These are phyloP conservation scores for Norana najaformis DNA, from an alignment of 2,888 invertebrate genomes.

Conservation along the genomic window DNA sequence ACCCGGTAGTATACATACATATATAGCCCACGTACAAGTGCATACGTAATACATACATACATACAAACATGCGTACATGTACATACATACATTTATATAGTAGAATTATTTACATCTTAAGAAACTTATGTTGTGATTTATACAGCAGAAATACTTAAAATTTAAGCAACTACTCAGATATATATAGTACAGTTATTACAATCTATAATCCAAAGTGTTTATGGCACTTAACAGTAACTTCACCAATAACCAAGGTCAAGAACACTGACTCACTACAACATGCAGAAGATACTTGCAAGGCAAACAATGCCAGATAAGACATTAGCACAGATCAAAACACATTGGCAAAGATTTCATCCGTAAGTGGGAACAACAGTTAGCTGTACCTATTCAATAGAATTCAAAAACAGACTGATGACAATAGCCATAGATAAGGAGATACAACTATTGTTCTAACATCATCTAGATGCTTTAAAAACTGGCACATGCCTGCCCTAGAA, in stretches of 20 bases:
- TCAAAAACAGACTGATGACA: too few relatives aligned
- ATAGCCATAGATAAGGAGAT: too few relatives aligned
- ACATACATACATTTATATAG: conserved; percentile 7
- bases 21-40: neutral
- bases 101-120: neutral
- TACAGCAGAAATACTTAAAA: neutral
- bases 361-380: too few relatives aligned
- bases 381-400: too few relatives aligned
- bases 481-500: too few relatives aligned
- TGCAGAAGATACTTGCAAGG: neutral
- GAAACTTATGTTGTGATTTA: neutral
- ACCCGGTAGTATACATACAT: conserved; percentile 9
- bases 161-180: neutral
- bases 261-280: neutral
- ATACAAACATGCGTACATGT: conserved; percentile 19
- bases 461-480: too few relatives aligned
- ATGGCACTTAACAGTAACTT: neutral
- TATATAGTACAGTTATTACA: neutral
- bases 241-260: neutral
- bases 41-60: conserved; percentile 26
- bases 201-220: neutral
- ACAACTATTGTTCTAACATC: too few relatives aligned
- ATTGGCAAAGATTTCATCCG: too few relatives aligned
- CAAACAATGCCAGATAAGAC: too few relatives aligned
- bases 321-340: too few relatives aligned